Evolutionary conservation across 2,113 vertebrate genomes (phyloP).

Genomic region (Haliaeetus leucogaster): DNA sequence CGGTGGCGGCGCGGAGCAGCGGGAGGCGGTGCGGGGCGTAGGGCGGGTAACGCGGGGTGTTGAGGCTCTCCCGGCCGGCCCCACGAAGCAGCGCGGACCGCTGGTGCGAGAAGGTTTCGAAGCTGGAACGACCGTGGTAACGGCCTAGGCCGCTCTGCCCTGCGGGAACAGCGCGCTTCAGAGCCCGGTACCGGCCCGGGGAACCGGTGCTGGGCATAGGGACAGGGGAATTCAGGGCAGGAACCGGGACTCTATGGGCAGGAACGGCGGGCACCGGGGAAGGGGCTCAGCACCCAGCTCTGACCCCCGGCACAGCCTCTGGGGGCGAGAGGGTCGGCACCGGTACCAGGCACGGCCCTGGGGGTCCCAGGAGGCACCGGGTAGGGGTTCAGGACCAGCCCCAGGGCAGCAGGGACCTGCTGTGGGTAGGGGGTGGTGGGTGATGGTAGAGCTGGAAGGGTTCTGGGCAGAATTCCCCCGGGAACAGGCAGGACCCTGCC

Average conservation of each 20-base stretch:
- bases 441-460: too few relatives aligned
- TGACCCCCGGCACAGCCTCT: not conserved
- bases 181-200: not conserved
- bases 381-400: not conserved
- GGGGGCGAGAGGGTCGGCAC: too few relatives aligned
- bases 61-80: too few relatives aligned
- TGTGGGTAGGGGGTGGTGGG: not conserved
- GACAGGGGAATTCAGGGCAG: not conserved
- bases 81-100: too few relatives aligned
- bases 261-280: not conserved
- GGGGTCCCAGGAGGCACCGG: too few relatives aligned
- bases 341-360: not conserved
- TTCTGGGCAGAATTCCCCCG: not conserved
- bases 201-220: not conserved
- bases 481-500: not conserved
- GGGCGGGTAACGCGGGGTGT: not conserved
- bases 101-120: too few relatives aligned
- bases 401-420: not conserved
- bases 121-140: slow-evolving; percentile 33
- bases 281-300: not conserved
- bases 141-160: slow-evolving; percentile 79
- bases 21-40: not conserved
- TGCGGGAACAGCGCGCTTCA: not conserved
- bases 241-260: not conserved
- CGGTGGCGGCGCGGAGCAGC: not conserved